A percentile compares a stretch with the other conserved stretches of the same genome.
Evolutionary conservation across 2,797 vertebrate genomes (phyloP).

Genomic region (Chrysolophus pictus): DNA sequence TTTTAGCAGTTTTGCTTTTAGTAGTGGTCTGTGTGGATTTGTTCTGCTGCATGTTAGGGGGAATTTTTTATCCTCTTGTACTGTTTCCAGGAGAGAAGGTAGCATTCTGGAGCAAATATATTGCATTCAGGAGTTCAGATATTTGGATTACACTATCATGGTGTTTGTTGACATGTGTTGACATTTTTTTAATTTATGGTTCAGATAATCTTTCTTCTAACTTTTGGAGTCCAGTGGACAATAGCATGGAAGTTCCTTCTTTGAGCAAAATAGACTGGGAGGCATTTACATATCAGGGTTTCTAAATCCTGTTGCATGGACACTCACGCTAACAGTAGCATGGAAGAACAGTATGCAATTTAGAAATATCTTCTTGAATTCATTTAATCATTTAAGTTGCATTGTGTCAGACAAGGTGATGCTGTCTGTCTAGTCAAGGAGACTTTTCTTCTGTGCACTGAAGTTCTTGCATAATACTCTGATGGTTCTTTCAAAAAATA

Average conservation of each 20-base stretch:
- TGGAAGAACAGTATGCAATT: constrained; percentile 1
- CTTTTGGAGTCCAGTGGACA: background rate
- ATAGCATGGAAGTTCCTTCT: background rate
- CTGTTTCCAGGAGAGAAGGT: background rate
- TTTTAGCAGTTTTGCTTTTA: background rate
- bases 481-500: background rate
- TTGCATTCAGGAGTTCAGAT: background rate
- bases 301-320: background rate
- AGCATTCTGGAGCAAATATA: background rate
- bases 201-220: background rate
- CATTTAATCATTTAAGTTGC: background rate
- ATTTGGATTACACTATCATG: background rate
- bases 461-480: background rate
- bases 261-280: background rate
- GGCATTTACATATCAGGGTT: background rate
- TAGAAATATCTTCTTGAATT: background rate
- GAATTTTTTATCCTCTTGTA: background rate
- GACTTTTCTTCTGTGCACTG: background rate
- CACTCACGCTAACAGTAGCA: background rate
- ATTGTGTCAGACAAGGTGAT: background rate
- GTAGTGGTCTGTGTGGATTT: background rate
- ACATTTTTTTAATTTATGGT: background rate
- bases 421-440: background rate
- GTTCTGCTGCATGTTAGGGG: background rate
- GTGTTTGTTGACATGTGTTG: background rate